These are phyloP conservation scores for Callocephalon fimbriatum DNA, from an alignment of 2,113 vertebrate species.

Conservation along the genomic window DNA sequence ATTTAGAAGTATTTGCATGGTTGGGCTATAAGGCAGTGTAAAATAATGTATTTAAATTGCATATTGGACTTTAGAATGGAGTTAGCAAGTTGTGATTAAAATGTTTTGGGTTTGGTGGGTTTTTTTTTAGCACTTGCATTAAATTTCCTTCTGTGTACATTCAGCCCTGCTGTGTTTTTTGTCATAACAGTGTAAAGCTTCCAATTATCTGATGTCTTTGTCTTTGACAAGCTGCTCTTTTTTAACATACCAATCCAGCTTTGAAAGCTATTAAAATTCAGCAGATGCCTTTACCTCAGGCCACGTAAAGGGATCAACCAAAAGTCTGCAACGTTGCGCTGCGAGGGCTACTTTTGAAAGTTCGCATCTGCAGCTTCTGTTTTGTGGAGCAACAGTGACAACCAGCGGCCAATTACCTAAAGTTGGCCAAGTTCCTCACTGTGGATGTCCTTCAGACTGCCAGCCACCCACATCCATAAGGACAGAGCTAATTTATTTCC, in stretches of 20 bases:
- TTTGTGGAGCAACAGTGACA: conserved; percentile 81
- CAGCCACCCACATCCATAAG: neutral
- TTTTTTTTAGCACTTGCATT: neutral
- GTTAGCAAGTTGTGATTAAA: neutral
- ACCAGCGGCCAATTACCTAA: conserved; percentile 68
- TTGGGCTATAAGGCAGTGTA: neutral
- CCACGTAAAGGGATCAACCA: neutral
- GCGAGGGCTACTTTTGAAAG: neutral
- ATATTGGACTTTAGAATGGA: neutral
- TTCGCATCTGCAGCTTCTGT: neutral
- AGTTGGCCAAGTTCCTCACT: neutral
- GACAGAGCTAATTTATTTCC: neutral
- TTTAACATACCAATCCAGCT: neutral
- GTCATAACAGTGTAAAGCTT: neutral
- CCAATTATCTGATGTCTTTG: neutral
- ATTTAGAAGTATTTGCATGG: neutral
- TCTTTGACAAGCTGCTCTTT: neutral
- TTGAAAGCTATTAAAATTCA: neutral
- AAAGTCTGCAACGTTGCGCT: conserved; percentile 6
- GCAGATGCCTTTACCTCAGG: neutral
- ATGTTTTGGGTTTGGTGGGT: neutral
- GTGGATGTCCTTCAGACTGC: neutral
- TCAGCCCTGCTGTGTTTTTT: neutral
- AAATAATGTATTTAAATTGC: neutral
- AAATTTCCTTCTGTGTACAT: neutral